Conservation (phyloP, 2,797 vertebrate genomes). For the Acipenser ruthenus region DNA sequence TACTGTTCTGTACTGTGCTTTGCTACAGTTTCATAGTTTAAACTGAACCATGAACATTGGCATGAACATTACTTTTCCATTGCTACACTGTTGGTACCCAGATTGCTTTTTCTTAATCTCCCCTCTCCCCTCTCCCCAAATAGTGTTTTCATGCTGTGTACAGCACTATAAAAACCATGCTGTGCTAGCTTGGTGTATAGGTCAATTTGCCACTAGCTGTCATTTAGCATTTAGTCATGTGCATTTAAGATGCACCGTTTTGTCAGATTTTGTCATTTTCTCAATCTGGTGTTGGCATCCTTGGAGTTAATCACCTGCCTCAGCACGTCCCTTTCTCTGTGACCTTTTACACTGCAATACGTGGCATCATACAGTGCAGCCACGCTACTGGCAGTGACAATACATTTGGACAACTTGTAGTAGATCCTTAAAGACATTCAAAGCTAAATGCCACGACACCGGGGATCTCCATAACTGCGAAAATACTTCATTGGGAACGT, state of each 20-base stretch:
- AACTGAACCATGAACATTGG: too few species aligned
- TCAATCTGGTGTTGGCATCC: not conserved
- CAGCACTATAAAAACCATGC: too few species aligned
- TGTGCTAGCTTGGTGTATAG: conserved; percentile 21
- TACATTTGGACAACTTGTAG: not conserved
- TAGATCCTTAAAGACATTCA: conserved; percentile 1
- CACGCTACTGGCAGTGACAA: not conserved
- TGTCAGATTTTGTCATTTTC: not conserved
- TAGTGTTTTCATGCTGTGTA: too few species aligned
- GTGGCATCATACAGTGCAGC: not conserved
- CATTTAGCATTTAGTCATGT: not conserved
- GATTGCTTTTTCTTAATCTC: too few species aligned
- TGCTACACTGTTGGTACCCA: too few species aligned
- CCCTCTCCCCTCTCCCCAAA: too few species aligned
- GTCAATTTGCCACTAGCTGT: conserved; percentile 26
- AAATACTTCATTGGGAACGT: too few species aligned
- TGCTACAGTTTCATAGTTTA: too few species aligned
- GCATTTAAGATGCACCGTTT: not conserved
- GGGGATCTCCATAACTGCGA: not conserved
- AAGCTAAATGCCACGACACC: not conserved
- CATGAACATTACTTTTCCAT: too few species aligned
- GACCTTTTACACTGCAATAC: not conserved
- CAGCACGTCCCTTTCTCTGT: not conserved
- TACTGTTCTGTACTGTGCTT: too few species aligned
- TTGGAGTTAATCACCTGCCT: not conserved